These are phyloP conservation scores for Scomberomorus guttatus DNA, from an alignment of 2,797 vertebrate genomes.

Conservation along the genomic window DNA sequence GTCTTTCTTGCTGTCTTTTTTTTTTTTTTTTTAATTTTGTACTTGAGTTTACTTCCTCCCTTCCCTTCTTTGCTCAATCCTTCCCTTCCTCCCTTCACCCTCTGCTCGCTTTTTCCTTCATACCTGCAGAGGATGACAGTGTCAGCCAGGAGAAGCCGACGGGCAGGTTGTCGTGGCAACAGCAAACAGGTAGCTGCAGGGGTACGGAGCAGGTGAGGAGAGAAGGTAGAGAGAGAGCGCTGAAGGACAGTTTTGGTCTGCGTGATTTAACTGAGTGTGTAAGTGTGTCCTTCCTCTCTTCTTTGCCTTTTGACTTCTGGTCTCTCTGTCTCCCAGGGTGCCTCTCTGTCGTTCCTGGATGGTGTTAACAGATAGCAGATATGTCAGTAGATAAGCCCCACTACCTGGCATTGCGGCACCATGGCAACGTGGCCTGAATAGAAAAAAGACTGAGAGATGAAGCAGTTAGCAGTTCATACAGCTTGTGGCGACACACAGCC, in stretches of 20 bases:
- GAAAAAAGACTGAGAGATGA: constrained; percentile 7
- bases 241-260: constrained; percentile 1
- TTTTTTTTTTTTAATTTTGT: neutral
- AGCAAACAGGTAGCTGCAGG: constrained; percentile 70
- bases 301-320: constrained; percentile 36
- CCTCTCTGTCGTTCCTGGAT: constrained; percentile 6
- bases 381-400: constrained; percentile 52
- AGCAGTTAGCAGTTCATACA: constrained; percentile 20
- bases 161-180: constrained; percentile 76
- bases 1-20: neutral
- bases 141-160: constrained; percentile 22
- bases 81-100: neutral
- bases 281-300: neutral
- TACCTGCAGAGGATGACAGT: constrained; percentile 55
- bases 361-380: constrained; percentile 54
- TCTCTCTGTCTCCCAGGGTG: neutral
- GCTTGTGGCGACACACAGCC: constrained; percentile 1
- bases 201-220: constrained; percentile 48
- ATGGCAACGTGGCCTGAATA: constrained; percentile 50
- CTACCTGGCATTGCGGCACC: constrained; percentile 25
- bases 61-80: neutral
- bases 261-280: constrained; percentile 19
- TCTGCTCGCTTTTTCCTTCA: neutral
- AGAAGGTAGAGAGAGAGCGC: constrained; percentile 6
- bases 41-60: neutral